Evolutionary conservation across 2,113 vertebrate species (phyloP), one percentile per base, ranked within the genome.

Genomic region (Cygnus buccinator): DNA sequence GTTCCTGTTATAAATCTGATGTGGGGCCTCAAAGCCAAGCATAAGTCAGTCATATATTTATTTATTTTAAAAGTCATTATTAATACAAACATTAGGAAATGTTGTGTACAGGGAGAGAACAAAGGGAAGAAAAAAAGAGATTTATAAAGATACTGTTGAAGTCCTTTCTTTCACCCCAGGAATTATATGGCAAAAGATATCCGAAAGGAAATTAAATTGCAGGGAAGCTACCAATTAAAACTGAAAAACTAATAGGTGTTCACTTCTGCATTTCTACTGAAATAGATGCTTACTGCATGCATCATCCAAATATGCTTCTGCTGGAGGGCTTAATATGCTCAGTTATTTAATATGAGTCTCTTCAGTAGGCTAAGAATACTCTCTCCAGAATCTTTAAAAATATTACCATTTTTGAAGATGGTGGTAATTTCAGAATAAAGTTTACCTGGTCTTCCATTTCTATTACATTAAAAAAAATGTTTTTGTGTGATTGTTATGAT

Each of bases 211-310:
- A 91, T 96, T 94, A 84, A 94, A 91, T 96, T 93, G 75, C 62
- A 92, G 62, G 67, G 62, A 87, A 89, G 87, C 67, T 94, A 39
- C 90, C 89, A 95, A 92, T 97, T 96, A 95, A 96, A 95, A 76
- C 6, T 48, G 71, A 79, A 92, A 67, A 86, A 8, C 59, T 66
- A 93, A 96, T 94, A 90, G 87, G 54, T 89, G 82, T 84, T 94
- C 92, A 66, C 31, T 70, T 84, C 91, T 94, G 79, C 77, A 68
- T 95, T 91, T 96, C 80, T 90, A 33, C 83, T 88, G 80, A 91
- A 89, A 94, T 93, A 95, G 91, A 87, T 93, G 72, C 90, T 90
- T 76, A 31, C 84, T 86, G 89, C 85, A 75, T 95, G 73, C 63
- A 75, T 87, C 89, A 77, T 85, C 71, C 57, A 78, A 75, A 86